Conservation (phyloP, 2,113 vertebrate genomes). For the Cochlearius cochlearius region DNA sequence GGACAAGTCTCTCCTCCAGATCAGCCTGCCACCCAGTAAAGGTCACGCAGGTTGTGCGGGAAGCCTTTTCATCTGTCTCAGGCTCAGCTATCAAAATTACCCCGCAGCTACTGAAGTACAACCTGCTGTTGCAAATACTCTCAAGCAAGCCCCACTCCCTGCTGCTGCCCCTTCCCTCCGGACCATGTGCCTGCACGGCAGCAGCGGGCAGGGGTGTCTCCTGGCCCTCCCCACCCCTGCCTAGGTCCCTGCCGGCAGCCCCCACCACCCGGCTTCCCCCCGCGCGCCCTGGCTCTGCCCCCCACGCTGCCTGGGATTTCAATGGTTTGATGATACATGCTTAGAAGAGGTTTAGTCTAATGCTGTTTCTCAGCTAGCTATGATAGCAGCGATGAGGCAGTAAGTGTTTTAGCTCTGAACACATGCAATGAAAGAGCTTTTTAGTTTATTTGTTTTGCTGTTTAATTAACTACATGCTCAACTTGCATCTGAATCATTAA, state of each 20-base stretch:
- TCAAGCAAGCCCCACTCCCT: neutral
- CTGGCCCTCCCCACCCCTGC: neutral
- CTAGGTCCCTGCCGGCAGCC: neutral
- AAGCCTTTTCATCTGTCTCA: neutral
- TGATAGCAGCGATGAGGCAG: neutral
- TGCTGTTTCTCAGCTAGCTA: neutral
- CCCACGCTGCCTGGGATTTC: neutral
- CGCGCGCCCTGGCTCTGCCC: neutral
- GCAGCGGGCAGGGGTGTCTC: neutral
- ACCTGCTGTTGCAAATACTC: neutral
- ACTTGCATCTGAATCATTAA: neutral
- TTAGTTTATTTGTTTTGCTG: neutral
- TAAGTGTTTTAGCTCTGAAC: neutral
- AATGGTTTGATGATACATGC: neutral
- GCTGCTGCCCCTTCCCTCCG: neutral
- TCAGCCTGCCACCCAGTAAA: neutral
- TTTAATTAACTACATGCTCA: neutral
- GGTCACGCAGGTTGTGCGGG: neutral
- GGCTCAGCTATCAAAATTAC: neutral
- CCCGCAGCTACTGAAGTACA: neutral
- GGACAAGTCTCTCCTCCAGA: rapidly evolving
- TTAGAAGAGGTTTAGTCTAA: neutral
- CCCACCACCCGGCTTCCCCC: neutral
- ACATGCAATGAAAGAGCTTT: neutral
- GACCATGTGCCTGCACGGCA: neutral